Evolutionary conservation across 2,888 invertebrate genomes (phyloP).

Genomic region (Embidobia sp.): DNA sequence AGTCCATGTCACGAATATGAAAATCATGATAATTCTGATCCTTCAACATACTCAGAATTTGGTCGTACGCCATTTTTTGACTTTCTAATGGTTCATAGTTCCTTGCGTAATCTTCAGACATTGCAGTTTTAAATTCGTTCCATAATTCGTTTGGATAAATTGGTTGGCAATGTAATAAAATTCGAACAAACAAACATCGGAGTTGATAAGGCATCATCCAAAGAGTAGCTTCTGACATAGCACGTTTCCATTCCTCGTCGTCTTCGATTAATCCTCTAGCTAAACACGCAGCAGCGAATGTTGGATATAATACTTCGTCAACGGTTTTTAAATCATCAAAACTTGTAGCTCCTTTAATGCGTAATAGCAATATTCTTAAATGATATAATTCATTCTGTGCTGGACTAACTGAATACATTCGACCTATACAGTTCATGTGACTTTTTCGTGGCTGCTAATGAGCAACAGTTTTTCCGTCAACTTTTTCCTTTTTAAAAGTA

Average conservation of each 20-base stretch:
- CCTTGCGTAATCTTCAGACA: conserved; percentile 5
- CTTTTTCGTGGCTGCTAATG: background rate
- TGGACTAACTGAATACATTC: background rate
- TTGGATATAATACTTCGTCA: background rate
- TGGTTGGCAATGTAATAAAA: background rate
- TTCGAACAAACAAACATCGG: background rate
- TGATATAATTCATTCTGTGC: background rate
- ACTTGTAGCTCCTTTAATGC: background rate
- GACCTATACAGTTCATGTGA: background rate
- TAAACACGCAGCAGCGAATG: background rate
- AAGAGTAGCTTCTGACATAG: background rate
- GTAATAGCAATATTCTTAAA: background rate
- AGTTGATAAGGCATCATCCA: conserved; percentile 2
- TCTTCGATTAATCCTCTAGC: conserved; percentile 1
- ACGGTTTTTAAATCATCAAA: background rate
- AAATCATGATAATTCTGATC: conserved; percentile 42
- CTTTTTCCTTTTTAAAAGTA: no score
- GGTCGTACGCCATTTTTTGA: conserved; percentile 44
- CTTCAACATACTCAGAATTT: conserved; percentile 45
- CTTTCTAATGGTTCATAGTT: background rate
- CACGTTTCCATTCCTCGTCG: background rate
- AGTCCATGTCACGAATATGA: conserved; percentile 4
- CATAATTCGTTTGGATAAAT: background rate
- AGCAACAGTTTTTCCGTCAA: background rate
- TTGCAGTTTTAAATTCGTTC: background rate